Evolutionary conservation across 2,888 invertebrate genomes (phyloP).

Genomic region (Carabus problematicus): DNA sequence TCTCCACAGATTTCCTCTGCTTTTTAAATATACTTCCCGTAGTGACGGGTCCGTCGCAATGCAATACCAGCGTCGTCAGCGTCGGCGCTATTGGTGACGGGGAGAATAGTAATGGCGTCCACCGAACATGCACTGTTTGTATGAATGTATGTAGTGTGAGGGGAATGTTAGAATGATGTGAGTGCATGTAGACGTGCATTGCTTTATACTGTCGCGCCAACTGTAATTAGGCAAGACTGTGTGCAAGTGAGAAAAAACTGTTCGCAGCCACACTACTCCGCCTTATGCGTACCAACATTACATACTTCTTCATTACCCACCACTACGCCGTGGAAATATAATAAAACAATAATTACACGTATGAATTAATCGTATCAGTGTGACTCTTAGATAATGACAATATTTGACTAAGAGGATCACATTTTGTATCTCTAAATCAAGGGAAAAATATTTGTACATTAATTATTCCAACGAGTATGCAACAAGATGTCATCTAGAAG

Average conservation of each 20-base stretch:
- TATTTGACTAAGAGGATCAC: too few species aligned
- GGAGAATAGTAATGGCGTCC: constrained; percentile 6
- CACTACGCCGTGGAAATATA: too few species aligned
- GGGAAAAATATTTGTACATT: not conserved
- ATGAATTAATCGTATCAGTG: too few species aligned
- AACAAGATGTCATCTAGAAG: constrained; percentile 12
- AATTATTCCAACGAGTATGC: not conserved
- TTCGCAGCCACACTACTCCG: not conserved
- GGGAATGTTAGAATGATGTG: constrained; percentile 1
- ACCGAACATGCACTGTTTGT: too few species aligned
- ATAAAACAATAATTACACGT: too few species aligned
- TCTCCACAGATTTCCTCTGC: constrained; percentile 41
- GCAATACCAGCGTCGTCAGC: too few species aligned
- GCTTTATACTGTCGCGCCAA: constrained; percentile 12
- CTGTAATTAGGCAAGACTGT: constrained; percentile 15
- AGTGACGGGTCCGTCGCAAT: not conserved
- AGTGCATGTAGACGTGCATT: constrained; percentile 13
- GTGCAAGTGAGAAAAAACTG: not conserved
- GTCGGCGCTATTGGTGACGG: too few species aligned
- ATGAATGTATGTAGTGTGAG: not conserved
- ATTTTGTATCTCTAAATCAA: not conserved
- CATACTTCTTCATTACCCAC: too few species aligned
- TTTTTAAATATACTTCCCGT: constrained; percentile 39
- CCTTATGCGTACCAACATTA: not conserved
- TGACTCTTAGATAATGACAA: too few species aligned